Conservation (phyloP, 2,888 invertebrate species). For the Drosophila melanosoma region DNA sequence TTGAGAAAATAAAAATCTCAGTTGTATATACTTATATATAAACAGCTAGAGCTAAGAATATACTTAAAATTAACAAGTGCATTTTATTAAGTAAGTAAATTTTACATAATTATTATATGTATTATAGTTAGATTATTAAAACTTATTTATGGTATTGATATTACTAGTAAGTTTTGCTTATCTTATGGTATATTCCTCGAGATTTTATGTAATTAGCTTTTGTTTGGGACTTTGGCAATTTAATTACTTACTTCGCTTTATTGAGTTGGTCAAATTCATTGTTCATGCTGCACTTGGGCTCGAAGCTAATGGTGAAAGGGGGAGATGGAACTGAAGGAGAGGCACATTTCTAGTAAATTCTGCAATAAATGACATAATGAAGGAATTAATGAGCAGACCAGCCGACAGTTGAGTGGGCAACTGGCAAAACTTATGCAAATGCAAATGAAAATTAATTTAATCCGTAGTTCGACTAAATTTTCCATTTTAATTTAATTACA, state of each 20-base stretch:
- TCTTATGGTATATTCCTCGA: background rate
- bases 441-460: conserved; percentile 85
- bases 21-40: background rate
- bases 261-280: conserved; percentile 24
- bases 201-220: conserved; percentile 2
- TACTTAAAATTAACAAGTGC: too few relatives aligned
- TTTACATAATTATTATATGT: background rate
- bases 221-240: conserved; percentile 21
- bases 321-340: conserved; percentile 46
- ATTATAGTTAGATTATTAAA: background rate
- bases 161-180: background rate
- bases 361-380: conserved; percentile 76
- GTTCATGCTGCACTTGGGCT: conserved; percentile 15
- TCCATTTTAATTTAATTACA: conserved; percentile 85
- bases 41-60: background rate
- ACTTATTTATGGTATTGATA: background rate
- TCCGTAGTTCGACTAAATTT: conserved; percentile 84
- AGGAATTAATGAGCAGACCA: conserved; percentile 71
- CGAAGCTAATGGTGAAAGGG: conserved; percentile 20
- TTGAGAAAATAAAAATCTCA: background rate
- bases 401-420: conserved; percentile 31
- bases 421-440: conserved; percentile 83
- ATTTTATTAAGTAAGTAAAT: background rate
- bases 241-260: conserved; percentile 25
- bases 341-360: conserved; percentile 63